phyloP scores from a whole-genome alignment of 2,888 invertebrate genomes.

The Punctoribates punctum region DNA sequence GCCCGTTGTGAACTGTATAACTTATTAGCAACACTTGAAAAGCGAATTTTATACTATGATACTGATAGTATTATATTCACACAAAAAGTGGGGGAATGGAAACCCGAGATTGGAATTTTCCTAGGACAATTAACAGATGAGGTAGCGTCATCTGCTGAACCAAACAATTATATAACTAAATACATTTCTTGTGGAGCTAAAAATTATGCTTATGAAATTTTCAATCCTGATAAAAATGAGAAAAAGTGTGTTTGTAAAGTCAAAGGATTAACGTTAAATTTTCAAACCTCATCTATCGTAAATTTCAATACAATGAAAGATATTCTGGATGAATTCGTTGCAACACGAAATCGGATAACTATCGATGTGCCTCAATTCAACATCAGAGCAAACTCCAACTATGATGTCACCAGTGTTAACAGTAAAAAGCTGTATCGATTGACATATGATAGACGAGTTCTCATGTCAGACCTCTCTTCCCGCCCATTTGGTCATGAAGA shows the following conservation, averaged over 20 bases:
- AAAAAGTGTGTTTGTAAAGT: slow-evolving; percentile 47
- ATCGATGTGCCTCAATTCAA: no score
- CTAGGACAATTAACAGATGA: slow-evolving; percentile 53
- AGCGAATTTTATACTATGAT: slow-evolving; percentile 52
- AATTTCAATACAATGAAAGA: no score
- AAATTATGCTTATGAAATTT: slow-evolving; percentile 51
- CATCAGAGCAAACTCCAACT: no score
- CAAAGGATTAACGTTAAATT: slow-evolving; percentile 49
- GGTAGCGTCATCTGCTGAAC: slow-evolving; percentile 48
- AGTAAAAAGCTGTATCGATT: no score
- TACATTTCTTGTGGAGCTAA: slow-evolving; percentile 53
- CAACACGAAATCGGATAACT: no score
- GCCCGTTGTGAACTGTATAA: slow-evolving; percentile 52
- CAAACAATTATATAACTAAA: slow-evolving; percentile 49
- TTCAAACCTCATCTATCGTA: slow-evolving; percentile 26
- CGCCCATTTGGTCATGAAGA: no score
- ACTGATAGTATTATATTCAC: slow-evolving; percentile 53
- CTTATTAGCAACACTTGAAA: slow-evolving; percentile 50
- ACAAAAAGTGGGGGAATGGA: slow-evolving; percentile 29
- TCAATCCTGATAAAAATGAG: background rate
- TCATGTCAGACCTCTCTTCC: no score
- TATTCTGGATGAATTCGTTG: no score
- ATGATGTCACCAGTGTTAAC: no score
- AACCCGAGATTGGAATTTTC: slow-evolving; percentile 50
- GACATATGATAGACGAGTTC: no score